phyloP scores from a whole-genome alignment of 1,140 invertebrate genomes.

The Choristoneura fumiferana region DNA sequence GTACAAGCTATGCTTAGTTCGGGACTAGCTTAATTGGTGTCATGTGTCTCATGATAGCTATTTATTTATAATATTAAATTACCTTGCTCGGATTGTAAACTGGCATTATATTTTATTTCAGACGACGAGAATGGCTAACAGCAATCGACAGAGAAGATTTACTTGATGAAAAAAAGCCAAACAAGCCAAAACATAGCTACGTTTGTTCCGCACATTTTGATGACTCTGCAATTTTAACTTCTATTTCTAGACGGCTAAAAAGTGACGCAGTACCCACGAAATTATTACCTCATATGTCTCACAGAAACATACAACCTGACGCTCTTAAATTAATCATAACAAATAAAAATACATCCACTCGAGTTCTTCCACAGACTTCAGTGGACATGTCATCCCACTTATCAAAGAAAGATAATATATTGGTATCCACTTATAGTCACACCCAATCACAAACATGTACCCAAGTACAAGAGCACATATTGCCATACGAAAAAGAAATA shows the following conservation, averaged over 20 bases:
- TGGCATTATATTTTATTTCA: not conserved
- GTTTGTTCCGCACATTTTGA: slow-evolving; percentile 3
- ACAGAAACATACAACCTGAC: not conserved
- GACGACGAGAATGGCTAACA: not conserved
- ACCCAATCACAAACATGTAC: not conserved
- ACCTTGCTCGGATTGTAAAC: not conserved
- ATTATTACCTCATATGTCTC: not conserved
- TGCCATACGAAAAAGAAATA: not conserved
- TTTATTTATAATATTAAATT: too few relatives aligned
- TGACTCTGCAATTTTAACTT: not conserved
- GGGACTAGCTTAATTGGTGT: too few relatives aligned
- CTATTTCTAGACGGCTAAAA: not conserved
- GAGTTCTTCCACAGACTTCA: not conserved
- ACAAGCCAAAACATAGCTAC: not conserved
- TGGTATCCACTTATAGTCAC: not conserved
- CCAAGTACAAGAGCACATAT: too few relatives aligned
- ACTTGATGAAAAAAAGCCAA: not conserved
- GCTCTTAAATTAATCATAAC: not conserved
- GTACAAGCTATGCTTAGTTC: too few relatives aligned
- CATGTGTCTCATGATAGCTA: too few relatives aligned
- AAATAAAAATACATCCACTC: not conserved
- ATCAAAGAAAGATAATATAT: not conserved
- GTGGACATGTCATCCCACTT: not conserved
- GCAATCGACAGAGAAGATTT: slow-evolving; percentile 8
- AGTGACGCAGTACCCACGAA: not conserved